A percentile compares a stretch with the other conserved stretches of the same genome.
These are phyloP conservation scores for Pogonognathellus flavescens DNA, from an alignment of 1,140 invertebrate genomes.

Conservation along the genomic window DNA sequence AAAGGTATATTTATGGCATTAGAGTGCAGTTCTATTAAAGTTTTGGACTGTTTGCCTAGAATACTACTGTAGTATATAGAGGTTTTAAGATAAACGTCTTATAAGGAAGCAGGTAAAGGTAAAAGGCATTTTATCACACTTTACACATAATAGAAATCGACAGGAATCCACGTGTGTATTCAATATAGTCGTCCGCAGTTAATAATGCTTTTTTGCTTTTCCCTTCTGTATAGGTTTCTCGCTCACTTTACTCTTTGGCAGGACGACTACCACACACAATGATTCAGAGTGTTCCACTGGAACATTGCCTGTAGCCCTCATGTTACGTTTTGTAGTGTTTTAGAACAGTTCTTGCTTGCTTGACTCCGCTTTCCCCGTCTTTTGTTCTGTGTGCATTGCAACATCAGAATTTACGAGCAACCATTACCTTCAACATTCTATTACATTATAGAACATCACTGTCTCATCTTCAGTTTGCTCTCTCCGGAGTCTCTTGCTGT, in stretches of 20 bases:
- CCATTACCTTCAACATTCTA: conserved; percentile 48
- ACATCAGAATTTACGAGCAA: conserved; percentile 41
- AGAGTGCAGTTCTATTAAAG: neutral
- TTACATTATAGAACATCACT: conserved; percentile 47
- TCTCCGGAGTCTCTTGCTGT: neutral
- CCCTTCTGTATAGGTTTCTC: neutral
- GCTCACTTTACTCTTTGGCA: neutral
- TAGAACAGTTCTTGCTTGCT: neutral
- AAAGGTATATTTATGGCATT: no score
- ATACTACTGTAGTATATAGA: neutral
- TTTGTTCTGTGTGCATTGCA: conserved; percentile 31
- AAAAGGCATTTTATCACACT: conserved; percentile 56
- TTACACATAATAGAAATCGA: conserved; percentile 58
- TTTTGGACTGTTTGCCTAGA: neutral
- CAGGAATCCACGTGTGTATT: conserved; percentile 53
- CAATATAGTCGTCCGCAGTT: conserved; percentile 21
- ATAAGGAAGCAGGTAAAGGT: neutral
- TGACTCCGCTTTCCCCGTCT: conserved; percentile 1
- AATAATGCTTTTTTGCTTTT: conserved; percentile 20
- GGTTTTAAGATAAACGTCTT: no score
- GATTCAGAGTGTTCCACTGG: no score
- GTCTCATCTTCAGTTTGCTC: conserved; percentile 31
- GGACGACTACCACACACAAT: no score
- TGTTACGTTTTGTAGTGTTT: neutral
- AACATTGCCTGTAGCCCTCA: no score